phyloP scores from a whole-genome alignment of 2,113 vertebrate genomes.

The Gymnarchus niloticus region DNA sequence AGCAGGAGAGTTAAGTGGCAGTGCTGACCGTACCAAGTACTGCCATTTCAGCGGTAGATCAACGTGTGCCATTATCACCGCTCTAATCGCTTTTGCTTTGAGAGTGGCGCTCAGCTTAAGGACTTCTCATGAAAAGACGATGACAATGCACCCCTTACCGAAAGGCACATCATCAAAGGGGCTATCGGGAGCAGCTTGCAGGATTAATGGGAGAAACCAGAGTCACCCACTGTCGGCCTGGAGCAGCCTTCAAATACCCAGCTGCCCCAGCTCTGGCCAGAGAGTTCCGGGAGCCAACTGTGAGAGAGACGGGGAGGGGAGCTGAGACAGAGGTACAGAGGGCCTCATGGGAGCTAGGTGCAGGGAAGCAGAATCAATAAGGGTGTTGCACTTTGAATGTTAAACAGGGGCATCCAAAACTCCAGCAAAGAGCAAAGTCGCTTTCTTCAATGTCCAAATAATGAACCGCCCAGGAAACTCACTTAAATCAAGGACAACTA shows the following conservation, averaged over 20 bases:
- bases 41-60: background rate
- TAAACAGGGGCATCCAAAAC: conserved; percentile 39
- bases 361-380: conserved; percentile 41
- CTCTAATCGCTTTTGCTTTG: background rate
- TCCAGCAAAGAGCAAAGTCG: background rate
- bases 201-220: background rate
- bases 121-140: background rate
- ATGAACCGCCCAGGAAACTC: background rate
- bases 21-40: background rate
- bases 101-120: background rate
- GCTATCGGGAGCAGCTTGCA: background rate
- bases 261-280: background rate
- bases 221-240: background rate
- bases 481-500: background rate
- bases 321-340: background rate
- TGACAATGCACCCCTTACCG: background rate
- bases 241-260: background rate
- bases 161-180: too few relatives aligned
- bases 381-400: conserved; percentile 41
- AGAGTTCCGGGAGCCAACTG: background rate
- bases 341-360: conserved; percentile 6
- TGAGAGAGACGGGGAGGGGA: background rate
- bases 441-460: background rate
- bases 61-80: background rate
- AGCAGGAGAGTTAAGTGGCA: background rate